These are phyloP conservation scores for Podargus strigoides DNA, from an alignment of 2,797 vertebrate species.

Conservation along the genomic window DNA sequence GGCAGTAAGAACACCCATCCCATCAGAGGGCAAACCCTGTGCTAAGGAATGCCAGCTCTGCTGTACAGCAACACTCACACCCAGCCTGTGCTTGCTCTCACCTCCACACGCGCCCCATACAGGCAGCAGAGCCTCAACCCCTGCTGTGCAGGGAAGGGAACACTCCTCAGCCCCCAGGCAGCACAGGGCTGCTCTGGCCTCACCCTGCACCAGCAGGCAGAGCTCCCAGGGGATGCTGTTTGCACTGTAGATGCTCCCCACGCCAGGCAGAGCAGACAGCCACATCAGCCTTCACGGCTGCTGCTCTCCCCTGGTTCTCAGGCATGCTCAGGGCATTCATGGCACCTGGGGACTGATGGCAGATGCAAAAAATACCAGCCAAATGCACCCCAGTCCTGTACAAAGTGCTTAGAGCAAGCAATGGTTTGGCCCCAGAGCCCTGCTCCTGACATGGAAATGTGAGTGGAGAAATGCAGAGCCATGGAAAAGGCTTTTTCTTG, in stretches of 20 bases:
- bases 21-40: background rate
- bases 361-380: background rate
- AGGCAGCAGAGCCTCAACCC: background rate
- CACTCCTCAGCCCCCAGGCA: background rate
- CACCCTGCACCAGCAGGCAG: too few relatives aligned
- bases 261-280: background rate
- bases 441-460: rapidly evolving
- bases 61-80: rapidly evolving
- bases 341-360: background rate
- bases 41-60: background rate
- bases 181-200: background rate
- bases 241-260: background rate
- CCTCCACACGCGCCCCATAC: rapidly evolving
- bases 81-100: background rate
- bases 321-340: background rate
- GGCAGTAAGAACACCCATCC: background rate
- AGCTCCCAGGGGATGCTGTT: background rate
- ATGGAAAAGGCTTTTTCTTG: background rate
- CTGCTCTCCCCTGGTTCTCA: background rate
- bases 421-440: background rate
- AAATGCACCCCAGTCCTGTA: too few relatives aligned
- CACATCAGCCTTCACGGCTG: background rate
- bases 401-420: background rate
- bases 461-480: rapidly evolving
- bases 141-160: background rate